Percentiles rank a stretch among this genome's conserved stretches.
Conservation (phyloP, 2,797 vertebrate species). For the Neopelma chrysocephalum region DNA sequence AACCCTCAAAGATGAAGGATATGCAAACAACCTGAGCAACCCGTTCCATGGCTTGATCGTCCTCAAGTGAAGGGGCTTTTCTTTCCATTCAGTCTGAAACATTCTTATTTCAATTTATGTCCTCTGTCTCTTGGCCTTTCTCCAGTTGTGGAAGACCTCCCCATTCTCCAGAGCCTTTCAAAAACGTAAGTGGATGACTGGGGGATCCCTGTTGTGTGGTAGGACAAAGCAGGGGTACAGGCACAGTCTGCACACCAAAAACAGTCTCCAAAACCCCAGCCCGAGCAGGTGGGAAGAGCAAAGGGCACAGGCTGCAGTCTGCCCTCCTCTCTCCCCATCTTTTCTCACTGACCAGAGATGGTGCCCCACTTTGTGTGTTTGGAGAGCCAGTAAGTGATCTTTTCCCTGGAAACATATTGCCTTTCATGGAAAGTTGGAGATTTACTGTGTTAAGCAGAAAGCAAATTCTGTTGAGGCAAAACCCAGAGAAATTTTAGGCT, state of each 20-base stretch:
- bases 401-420: background rate
- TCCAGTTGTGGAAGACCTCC: background rate
- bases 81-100: background rate
- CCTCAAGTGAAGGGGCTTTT: background rate
- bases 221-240: background rate
- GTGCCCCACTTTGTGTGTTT: background rate
- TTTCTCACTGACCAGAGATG: background rate
- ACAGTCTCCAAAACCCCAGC: background rate
- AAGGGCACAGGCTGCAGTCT: background rate
- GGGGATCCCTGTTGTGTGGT: background rate
- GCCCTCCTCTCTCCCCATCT: accelerated
- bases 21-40: background rate
- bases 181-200: background rate
- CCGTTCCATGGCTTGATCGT: background rate
- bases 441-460: background rate
- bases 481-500: background rate
- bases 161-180: background rate
- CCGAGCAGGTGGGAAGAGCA: accelerated
- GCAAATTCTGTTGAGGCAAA: background rate
- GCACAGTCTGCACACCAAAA: no score
- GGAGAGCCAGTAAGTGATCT: background rate
- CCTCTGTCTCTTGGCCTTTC: background rate
- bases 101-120: background rate
- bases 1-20: background rate
- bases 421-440: background rate